Conservation (phyloP, 2,888 invertebrate genomes). For the Sinohyriopsis cumingii region DNA sequence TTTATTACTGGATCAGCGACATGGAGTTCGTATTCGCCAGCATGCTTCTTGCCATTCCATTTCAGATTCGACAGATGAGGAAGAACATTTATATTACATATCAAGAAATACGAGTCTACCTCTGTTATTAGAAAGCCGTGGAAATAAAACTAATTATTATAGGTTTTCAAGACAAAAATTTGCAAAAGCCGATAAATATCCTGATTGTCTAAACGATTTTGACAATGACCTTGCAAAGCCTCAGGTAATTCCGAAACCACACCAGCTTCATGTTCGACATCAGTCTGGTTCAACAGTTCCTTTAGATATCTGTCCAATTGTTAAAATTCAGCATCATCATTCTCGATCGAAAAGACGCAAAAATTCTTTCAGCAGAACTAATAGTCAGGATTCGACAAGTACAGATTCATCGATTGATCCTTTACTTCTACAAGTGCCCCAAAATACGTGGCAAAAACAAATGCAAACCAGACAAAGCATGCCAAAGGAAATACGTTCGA, state of each 20-base stretch:
- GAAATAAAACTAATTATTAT: slow-evolving; percentile 16
- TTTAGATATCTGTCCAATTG: slow-evolving; percentile 36
- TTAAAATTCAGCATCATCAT: slow-evolving; percentile 39
- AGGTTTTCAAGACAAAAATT: slow-evolving; percentile 15
- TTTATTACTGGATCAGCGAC: slow-evolving; percentile 4
- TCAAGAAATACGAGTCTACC: slow-evolving; percentile 37
- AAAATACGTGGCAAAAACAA: too few relatives aligned
- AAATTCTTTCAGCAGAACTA: slow-evolving; percentile 28
- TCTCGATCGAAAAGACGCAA: slow-evolving; percentile 31
- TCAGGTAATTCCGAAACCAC: slow-evolving; percentile 5
- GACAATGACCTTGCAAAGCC: slow-evolving; percentile 15
- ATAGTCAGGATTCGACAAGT: slow-evolving; percentile 19
- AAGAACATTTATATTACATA: slow-evolving; percentile 23
- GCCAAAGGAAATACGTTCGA: too few relatives aligned
- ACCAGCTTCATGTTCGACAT: slow-evolving; percentile 19
- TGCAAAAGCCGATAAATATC: slow-evolving; percentile 12
- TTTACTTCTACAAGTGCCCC: too few relatives aligned
- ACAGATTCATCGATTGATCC: too few relatives aligned
- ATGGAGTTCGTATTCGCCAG: too few relatives aligned
- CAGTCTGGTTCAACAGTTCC: slow-evolving; percentile 28
- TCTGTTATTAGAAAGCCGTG: slow-evolving; percentile 24
- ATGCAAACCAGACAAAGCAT: too few relatives aligned
- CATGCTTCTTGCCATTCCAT: slow-evolving; percentile 21
- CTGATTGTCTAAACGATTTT: slow-evolving; percentile 20
- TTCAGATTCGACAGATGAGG: slow-evolving; percentile 24